These are phyloP conservation scores for Dorcus parallelipipedus DNA, from an alignment of 2,888 invertebrate genomes.

Conservation along the genomic window DNA sequence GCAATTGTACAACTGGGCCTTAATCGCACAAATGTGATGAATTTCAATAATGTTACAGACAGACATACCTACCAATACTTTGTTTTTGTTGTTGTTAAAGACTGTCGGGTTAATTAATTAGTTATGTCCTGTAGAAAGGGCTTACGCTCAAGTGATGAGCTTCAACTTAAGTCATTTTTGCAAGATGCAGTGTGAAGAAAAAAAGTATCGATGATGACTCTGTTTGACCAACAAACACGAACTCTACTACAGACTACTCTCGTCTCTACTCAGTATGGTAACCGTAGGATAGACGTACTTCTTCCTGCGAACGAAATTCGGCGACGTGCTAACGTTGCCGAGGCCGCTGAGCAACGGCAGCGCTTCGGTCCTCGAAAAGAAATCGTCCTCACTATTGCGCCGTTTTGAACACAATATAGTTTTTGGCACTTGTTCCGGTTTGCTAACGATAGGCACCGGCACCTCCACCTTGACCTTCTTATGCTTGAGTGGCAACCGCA, in stretches of 20 bases:
- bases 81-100: too few relatives aligned
- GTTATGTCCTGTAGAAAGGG: too few relatives aligned
- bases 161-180: too few relatives aligned
- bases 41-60: too few relatives aligned
- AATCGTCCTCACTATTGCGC: constrained; percentile 39
- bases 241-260: constrained; percentile 53
- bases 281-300: constrained; percentile 62
- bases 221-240: neutral
- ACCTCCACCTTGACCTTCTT: constrained; percentile 24
- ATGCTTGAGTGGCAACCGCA: constrained; percentile 27
- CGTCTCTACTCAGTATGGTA: constrained; percentile 49
- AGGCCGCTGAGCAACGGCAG: constrained; percentile 56
- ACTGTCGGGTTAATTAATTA: too few relatives aligned
- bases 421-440: constrained; percentile 31
- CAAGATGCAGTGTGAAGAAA: too few relatives aligned
- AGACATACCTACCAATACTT: too few relatives aligned
- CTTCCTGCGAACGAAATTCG: constrained; percentile 59
- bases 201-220: too few relatives aligned
- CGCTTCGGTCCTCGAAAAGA: constrained; percentile 51
- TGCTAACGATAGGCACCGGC: constrained; percentile 23
- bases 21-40: too few relatives aligned
- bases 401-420: constrained; percentile 31
- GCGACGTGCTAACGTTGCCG: constrained; percentile 47
- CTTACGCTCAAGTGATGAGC: too few relatives aligned
- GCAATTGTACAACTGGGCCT: too few relatives aligned